Evolutionary conservation across 1,140 invertebrate genomes (phyloP), one percentile per base, ranked within the genome.

Genomic region (Bactericera cockerelli): DNA sequence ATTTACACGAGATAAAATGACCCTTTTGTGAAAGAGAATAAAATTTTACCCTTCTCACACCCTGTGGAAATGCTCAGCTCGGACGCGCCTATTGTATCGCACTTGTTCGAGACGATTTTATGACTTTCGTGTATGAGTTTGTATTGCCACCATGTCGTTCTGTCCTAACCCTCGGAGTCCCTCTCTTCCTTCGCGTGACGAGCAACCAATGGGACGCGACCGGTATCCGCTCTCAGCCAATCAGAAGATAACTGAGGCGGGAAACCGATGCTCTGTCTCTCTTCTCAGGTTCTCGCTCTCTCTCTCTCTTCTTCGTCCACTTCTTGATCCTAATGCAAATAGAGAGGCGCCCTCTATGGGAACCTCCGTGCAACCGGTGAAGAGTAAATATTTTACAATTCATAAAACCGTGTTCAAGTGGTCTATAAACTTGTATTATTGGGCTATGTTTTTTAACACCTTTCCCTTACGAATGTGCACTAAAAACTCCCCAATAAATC

Each of bases 101-200:
- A 49, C 42, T 49, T 49, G 42, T 49, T 49, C 42, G 42, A 49
- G 42, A 49, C 42, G 42, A 49, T 49, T 49, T 49, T 49, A 49
- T 49, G 42, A 49, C 42, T 16, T 49, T 22, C 3, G 42, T 49
- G 42, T 49, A 49, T 19, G 19, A 49, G 42, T 49, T 49, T 49
- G 42, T 49, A 49, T 49, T 49, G 42, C 42, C 22, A 49, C 42
- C 22, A 49, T 49, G 42, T 49, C 42, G n/a, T 49, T 19, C 22
- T 8, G 42, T 22, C 22, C 42, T 49, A 49, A 49, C 42, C 42
- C 42, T 49, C 19, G 3, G n/a, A 6, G 8, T 22, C 42, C 22
- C 42, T 49, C 42, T 22, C 22, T n/a, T 49, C n/a, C 19, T 49
- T 49, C n/a, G 13, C 28, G 4, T 13, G 4, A 6, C 4, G 4